Base-by-base conservation (phyloP, 2,113 vertebrate species). In the Callipepla californica region DNA sequence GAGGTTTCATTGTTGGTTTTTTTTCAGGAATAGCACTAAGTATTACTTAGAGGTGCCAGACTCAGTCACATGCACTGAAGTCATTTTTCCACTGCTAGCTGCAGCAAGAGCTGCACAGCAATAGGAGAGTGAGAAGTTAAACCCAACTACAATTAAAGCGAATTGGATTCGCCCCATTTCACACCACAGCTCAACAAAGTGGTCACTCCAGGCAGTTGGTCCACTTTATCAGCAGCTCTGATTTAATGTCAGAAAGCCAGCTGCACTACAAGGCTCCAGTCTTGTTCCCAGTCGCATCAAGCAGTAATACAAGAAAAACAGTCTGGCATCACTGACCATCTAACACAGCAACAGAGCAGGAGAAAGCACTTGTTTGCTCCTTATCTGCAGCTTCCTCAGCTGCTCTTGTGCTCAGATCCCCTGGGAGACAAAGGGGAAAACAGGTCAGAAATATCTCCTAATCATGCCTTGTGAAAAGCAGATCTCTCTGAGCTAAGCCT, bases 31-130 rank as follows among this genome's bases (percentile, higher is more conserved):
- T 13, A 81, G 59, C 66, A 76, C 26, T 65, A 92, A 95, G n/a
- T 48, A 77, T 51, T 48, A 36, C 50, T 53, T 69, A 32, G 61
- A 94, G 62, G 90, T 85, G 80, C 80, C 80, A 94, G 70, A 61
- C 50, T 81, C 80, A 42, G 68, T 78, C 90, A 94, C 40, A 32
- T 53, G 93, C 57, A 86, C 32, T 92, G 72, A 96, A 93, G 82
- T 65, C 7, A 94, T 88, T 94, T 90, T 94, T 86, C 91, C 87
- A 84, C 76, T 45, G 50, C 48, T 51, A 79, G 62, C 55, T 65
- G 74, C 42, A 90, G 77, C 79, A 82, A 76, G 57, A 92, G 40
- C 74, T 69, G 67, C 59, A 85, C 45, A 67, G 47, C 45, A 47
- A 51, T 3, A 1, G 2, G 77, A 47, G 11, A 80, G 30, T 30